A percentile compares a stretch with the other conserved stretches of the same genome.
These are phyloP conservation scores for Phataginus tricuspis DNA, from an alignment of 2,797 vertebrate genomes.

Conservation along the genomic window DNA sequence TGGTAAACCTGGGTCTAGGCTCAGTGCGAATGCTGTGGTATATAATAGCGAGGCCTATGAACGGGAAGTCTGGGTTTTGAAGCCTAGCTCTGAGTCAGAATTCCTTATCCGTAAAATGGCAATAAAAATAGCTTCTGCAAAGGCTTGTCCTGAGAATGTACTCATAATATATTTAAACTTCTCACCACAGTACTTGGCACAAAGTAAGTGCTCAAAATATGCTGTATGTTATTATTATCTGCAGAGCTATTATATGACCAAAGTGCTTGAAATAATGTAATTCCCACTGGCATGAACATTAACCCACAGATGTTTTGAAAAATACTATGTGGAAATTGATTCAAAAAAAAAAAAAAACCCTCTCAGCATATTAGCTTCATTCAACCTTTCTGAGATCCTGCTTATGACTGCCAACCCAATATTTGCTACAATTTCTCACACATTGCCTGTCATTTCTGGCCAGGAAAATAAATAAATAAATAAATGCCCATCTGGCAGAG, in stretches of 20 bases:
- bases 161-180: background rate
- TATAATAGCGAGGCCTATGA: background rate
- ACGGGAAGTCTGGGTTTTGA: background rate
- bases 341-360: background rate
- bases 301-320: conserved; percentile 41
- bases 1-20: background rate
- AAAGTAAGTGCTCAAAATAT: conserved; percentile 13
- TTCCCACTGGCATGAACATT: background rate
- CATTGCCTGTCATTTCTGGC: conserved; percentile 51
- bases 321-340: background rate
- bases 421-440: conserved; percentile 52
- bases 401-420: background rate
- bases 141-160: background rate
- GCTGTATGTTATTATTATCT: background rate
- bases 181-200: background rate
- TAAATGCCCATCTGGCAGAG: conserved; percentile 41
- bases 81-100: background rate
- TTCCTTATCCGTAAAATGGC: conserved; percentile 36
- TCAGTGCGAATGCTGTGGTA: background rate
- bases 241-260: background rate
- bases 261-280: background rate
- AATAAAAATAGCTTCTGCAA: background rate
- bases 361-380: background rate
- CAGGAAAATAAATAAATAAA: conserved; percentile 35
- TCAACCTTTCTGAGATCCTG: background rate